Evolutionary conservation across 2,113 vertebrate genomes (phyloP).

Genomic region (Microcebus jonahi): DNA sequence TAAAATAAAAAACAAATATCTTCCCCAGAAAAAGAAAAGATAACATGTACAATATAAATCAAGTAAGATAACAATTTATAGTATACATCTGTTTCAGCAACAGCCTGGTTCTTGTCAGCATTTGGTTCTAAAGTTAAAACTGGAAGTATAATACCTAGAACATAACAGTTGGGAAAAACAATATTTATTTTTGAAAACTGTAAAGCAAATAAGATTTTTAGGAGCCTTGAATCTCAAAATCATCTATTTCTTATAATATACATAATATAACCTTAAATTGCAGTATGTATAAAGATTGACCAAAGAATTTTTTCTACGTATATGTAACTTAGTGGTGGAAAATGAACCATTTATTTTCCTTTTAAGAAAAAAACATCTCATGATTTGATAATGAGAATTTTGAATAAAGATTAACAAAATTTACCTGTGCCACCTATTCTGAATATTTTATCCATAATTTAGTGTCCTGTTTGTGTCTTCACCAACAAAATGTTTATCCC

Average conservation of each 20-base stretch:
- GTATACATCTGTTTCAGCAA: constrained; percentile 89
- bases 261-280: constrained; percentile 90
- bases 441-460: constrained; percentile 71
- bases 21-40: constrained; percentile 82
- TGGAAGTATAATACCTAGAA: constrained; percentile 89
- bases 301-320: constrained; percentile 85
- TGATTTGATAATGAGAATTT: constrained; percentile 74
- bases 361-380: constrained; percentile 68
- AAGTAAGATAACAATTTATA: constrained; percentile 88
- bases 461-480: constrained; percentile 62
- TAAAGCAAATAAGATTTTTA: constrained; percentile 89
- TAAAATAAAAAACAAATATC: too few species aligned
- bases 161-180: constrained; percentile 84
- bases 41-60: constrained; percentile 82
- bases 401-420: constrained; percentile 80
- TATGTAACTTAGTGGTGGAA: constrained; percentile 89
- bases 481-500: constrained; percentile 84
- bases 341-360: constrained; percentile 74
- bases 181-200: constrained; percentile 87
- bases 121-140: constrained; percentile 83
- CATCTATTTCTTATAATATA: constrained; percentile 96
- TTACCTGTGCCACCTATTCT: constrained; percentile 79
- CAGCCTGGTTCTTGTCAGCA: constrained; percentile 83
- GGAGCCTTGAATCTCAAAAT: constrained; percentile 93
- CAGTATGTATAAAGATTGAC: constrained; percentile 83